Percentiles rank a stretch among this genome's conserved stretches.
Conservation (phyloP, 1,140 invertebrate species). For the Apis mellifera region DNA sequence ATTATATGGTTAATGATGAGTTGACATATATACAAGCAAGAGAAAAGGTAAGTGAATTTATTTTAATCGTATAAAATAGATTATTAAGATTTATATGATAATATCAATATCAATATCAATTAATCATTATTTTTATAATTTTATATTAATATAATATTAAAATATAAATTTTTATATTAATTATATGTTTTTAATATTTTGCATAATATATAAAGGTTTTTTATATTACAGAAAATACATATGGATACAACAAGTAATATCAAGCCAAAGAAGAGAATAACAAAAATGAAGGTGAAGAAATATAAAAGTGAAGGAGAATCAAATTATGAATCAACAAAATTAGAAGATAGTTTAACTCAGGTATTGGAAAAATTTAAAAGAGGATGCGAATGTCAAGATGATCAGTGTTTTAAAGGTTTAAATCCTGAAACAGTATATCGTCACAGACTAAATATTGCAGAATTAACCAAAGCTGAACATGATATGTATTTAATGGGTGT, state of each 20-base stretch:
- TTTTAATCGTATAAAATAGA: background rate
- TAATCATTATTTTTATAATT: background rate
- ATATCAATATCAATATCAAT: background rate
- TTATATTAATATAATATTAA: background rate
- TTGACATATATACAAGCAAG: slow-evolving; percentile 19
- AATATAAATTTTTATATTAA: background rate
- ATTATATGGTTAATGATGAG: slow-evolving; percentile 31
- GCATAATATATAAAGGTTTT: background rate
- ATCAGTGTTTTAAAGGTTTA: slow-evolving; percentile 87
- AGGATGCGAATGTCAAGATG: slow-evolving; percentile 89
- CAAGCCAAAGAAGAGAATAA: slow-evolving; percentile 48
- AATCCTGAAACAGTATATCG: slow-evolving; percentile 88
- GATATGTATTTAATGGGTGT: slow-evolving; percentile 90
- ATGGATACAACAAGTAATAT: background rate
- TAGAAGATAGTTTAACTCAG: slow-evolving; percentile 84
- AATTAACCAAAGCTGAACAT: slow-evolving; percentile 88
- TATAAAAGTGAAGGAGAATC: slow-evolving; percentile 78
- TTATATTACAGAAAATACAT: slow-evolving; percentile 42
- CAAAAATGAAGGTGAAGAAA: slow-evolving; percentile 77
- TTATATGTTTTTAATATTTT: background rate
- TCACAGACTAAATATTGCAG: slow-evolving; percentile 89
- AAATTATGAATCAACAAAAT: slow-evolving; percentile 80
- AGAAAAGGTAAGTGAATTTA: slow-evolving; percentile 26
- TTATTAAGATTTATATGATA: background rate
- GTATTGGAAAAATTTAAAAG: slow-evolving; percentile 86